phyloP scores from a whole-genome alignment of 2,113 vertebrate species.

The Merops nubicus region DNA sequence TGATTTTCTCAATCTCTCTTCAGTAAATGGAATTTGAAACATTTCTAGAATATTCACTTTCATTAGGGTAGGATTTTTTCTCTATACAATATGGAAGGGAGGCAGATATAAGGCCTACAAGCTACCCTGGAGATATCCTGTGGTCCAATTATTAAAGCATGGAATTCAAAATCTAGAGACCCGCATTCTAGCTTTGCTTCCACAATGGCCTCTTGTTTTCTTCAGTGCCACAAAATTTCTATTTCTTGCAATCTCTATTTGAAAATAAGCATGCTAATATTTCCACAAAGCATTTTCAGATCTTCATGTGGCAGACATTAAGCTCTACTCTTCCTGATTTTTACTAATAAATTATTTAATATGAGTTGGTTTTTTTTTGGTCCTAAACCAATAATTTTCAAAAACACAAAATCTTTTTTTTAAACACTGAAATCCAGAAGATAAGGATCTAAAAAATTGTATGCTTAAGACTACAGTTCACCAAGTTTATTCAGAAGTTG shows the following conservation, averaged over 20 bases:
- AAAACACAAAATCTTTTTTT: neutral
- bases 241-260: neutral
- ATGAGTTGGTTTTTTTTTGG: neutral
- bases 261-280: neutral
- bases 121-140: neutral
- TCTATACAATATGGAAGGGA: neutral
- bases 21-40: slow-evolving; percentile 50
- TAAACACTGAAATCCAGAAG: neutral
- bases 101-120: neutral
- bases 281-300: neutral
- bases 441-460: neutral
- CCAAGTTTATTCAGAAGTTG: neutral
- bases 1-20: slow-evolving; percentile 49
- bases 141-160: neutral
- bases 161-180: neutral
- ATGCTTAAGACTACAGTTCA: neutral
- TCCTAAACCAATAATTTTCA: neutral
- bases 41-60: slow-evolving; percentile 33
- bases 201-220: neutral
- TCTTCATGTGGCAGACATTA: neutral
- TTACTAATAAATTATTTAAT: neutral
- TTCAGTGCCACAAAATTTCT: neutral
- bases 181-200: neutral
- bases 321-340: neutral
- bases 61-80: neutral